These are phyloP conservation scores for Polymixis flavicincta DNA, from an alignment of 2,888 invertebrate genomes.

Conservation along the genomic window DNA sequence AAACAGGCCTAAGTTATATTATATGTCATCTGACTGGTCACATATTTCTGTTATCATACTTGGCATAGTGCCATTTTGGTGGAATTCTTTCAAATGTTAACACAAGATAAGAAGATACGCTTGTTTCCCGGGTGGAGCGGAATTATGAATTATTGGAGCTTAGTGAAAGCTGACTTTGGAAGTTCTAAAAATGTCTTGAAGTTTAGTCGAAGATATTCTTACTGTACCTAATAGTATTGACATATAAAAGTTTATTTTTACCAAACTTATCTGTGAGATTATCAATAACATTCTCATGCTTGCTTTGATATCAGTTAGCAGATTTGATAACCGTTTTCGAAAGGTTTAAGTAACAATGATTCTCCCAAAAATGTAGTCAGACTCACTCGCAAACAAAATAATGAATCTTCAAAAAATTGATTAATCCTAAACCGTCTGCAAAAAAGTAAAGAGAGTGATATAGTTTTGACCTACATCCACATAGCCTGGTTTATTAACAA, in stretches of 20 bases:
- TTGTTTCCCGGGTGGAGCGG: conserved; percentile 34
- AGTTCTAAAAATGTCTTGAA: conserved; percentile 1
- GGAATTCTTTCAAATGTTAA: conserved; percentile 57
- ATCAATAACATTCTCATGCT: not conserved
- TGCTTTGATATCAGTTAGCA: not conserved
- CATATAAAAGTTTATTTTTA: not conserved
- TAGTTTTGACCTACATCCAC: conserved; percentile 30
- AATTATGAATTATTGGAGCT: conserved; percentile 50
- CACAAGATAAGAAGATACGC: conserved; percentile 45
- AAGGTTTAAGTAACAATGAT: not conserved
- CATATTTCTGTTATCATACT: conserved; percentile 62
- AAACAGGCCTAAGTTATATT: conserved; percentile 37
- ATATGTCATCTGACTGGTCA: conserved; percentile 42
- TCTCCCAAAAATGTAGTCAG: not conserved
- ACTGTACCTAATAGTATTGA: not conserved
- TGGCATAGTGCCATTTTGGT: conserved; percentile 62
- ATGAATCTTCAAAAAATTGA: not conserved
- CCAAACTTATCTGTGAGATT: not conserved
- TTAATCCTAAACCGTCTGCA: not conserved
- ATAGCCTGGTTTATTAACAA: conserved; percentile 59
- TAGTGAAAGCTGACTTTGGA: conserved; percentile 13
- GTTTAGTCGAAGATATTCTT: not conserved
- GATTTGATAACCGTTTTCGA: not conserved
- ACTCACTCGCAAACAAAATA: not conserved
- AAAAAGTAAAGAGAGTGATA: not conserved